These are phyloP conservation scores for Lanistes nyassanus DNA, from an alignment of 1,140 invertebrate genomes.

Conservation along the genomic window DNA sequence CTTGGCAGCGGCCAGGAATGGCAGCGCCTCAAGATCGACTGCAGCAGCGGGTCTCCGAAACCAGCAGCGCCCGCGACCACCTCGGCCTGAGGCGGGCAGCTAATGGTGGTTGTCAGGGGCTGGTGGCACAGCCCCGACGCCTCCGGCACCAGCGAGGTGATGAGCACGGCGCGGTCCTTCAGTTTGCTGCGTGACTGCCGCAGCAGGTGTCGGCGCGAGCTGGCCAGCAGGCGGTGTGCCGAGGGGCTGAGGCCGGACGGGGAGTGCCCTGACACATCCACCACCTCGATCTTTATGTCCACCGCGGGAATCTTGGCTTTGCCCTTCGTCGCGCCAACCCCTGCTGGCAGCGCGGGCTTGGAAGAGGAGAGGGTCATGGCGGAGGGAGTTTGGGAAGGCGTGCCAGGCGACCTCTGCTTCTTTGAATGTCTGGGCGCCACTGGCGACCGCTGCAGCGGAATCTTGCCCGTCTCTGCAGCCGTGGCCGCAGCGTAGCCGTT, in stretches of 20 bases:
- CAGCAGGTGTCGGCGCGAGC: conserved; percentile 15
- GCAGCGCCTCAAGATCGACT: not conserved
- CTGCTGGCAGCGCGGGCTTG: not conserved
- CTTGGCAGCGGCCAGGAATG: conserved; percentile 11
- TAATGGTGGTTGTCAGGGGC: conserved; percentile 28
- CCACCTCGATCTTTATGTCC: conserved; percentile 22
- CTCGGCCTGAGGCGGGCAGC: conserved; percentile 25
- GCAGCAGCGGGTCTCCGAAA: not conserved
- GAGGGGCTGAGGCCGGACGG: conserved; percentile 23
- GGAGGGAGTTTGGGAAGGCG: not conserved
- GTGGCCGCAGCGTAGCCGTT: conserved; percentile 21
- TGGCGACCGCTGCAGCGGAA: conserved; percentile 18
- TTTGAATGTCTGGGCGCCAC: conserved; percentile 3
- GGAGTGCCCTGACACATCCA: conserved; percentile 14
- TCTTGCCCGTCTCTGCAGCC: conserved; percentile 24
- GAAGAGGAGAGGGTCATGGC: conserved; percentile 2
- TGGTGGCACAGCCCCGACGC: conserved; percentile 5
- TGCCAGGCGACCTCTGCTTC: not conserved
- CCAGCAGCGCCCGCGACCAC: not conserved
- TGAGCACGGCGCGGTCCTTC: conserved; percentile 18
- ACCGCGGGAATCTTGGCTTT: conserved; percentile 8
- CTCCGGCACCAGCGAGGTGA: conserved; percentile 11
- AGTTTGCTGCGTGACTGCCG: conserved; percentile 27
- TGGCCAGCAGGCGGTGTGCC: conserved; percentile 17
- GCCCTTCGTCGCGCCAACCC: not conserved